phyloP scores from a whole-genome alignment of 2,888 invertebrate species.

The Corythucha ciliata region DNA sequence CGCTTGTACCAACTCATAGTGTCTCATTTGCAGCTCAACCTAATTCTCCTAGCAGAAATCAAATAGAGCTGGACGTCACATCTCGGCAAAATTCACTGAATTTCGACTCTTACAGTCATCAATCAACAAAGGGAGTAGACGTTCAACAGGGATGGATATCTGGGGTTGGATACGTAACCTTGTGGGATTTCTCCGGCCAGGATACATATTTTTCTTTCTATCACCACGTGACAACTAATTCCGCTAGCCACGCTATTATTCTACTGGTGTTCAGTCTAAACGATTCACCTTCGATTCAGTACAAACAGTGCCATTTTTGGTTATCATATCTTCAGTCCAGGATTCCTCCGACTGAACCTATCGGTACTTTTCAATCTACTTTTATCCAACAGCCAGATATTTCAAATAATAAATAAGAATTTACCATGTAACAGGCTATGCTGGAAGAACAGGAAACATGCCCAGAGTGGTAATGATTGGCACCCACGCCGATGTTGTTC shows the following conservation, averaged over 20 bases:
- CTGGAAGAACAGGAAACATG: conserved; percentile 47
- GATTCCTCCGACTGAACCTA: conserved; percentile 50
- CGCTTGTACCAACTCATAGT: no score
- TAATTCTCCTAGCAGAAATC: conserved; percentile 45
- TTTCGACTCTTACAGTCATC: conserved; percentile 48
- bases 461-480: conserved; percentile 52
- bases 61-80: conserved; percentile 52
- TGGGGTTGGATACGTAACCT: conserved; percentile 53
- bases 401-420: not conserved
- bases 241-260: conserved; percentile 43
- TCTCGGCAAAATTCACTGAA: conserved; percentile 51
- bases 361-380: conserved; percentile 42
- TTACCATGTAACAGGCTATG: conserved; percentile 44
- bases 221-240: conserved; percentile 60
- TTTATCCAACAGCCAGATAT: not conserved
- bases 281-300: conserved; percentile 56
- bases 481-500: conserved; percentile 51
- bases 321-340: conserved; percentile 61
- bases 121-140: conserved; percentile 55
- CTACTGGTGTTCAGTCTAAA: conserved; percentile 57
- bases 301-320: conserved; percentile 63
- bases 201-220: conserved; percentile 60
- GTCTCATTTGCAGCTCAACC: conserved; percentile 44
- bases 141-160: conserved; percentile 49
- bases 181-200: conserved; percentile 70